A percentile compares a stretch with the other conserved stretches of the same genome.
phyloP scores from a whole-genome alignment of 2,797 vertebrate species.

The Ibycter americanus region DNA sequence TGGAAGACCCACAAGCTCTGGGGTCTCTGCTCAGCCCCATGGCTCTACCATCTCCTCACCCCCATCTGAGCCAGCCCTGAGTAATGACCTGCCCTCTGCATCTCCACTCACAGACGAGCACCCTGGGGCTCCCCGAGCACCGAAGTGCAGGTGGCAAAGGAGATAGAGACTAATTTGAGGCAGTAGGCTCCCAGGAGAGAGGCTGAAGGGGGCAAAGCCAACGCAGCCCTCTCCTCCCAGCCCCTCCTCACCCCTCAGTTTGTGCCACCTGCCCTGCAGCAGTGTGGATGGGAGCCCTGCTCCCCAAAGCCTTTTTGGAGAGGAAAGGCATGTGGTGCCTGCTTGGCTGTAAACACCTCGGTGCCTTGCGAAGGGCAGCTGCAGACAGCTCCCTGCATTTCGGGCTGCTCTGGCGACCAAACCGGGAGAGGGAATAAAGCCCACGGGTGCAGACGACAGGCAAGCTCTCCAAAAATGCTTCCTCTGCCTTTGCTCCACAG shows the following conservation, averaged over 20 bases:
- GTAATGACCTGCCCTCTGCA: neutral
- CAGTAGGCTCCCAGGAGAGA: neutral
- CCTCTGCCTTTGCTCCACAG: neutral
- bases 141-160: neutral
- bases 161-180: neutral
- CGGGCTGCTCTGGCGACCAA: neutral
- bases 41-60: neutral
- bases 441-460: neutral
- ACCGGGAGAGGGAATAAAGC: neutral
- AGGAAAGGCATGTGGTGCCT: fast-evolving
- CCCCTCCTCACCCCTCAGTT: neutral
- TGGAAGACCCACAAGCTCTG: fast-evolving
- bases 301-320: neutral
- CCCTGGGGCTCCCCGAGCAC: neutral
- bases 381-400: neutral
- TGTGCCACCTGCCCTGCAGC: neutral
- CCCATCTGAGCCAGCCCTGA: neutral
- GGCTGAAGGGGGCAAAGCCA: neutral
- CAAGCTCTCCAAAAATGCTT: neutral
- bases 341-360: neutral
- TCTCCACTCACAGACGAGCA: neutral
- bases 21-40: neutral
- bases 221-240: neutral
- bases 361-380: neutral
- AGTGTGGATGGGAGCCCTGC: neutral